These are phyloP conservation scores for Pterois miles DNA, from an alignment of 2,797 vertebrate genomes.

Conservation along the genomic window DNA sequence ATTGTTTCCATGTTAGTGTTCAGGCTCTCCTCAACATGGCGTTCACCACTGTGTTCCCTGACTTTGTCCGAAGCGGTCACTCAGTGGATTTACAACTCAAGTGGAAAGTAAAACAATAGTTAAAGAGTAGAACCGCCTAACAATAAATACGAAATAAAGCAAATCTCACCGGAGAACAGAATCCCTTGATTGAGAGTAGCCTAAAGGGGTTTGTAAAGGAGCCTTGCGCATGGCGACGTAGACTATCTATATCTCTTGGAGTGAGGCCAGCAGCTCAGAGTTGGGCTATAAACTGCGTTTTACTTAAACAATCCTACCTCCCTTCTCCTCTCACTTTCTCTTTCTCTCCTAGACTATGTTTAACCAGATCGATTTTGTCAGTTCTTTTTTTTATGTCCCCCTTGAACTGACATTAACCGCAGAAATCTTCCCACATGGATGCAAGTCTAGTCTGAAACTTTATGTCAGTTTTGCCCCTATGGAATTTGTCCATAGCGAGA, in stretches of 20 bases:
- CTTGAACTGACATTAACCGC: constrained; percentile 47
- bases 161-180: constrained; percentile 74
- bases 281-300: constrained; percentile 66
- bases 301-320: constrained; percentile 63
- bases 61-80: constrained; percentile 62
- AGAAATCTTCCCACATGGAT: constrained; percentile 53
- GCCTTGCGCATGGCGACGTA: constrained; percentile 51
- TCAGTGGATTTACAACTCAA: constrained; percentile 27
- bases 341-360: constrained; percentile 45
- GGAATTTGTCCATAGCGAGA: constrained; percentile 69
- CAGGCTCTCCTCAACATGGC: constrained; percentile 80
- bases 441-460: constrained; percentile 70
- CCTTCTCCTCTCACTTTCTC: not conserved
- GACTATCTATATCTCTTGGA: constrained; percentile 65
- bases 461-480: constrained; percentile 76
- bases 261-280: constrained; percentile 61
- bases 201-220: constrained; percentile 45
- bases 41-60: constrained; percentile 66
- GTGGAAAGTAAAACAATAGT: constrained; percentile 30
- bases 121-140: constrained; percentile 12
- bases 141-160: constrained; percentile 42
- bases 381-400: not conserved
- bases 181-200: constrained; percentile 63
- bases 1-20: constrained; percentile 38
- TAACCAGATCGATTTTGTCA: constrained; percentile 54